A percentile compares a stretch with the other conserved stretches of the same genome.
These are phyloP conservation scores for Cladopsammia gracilis DNA, from an alignment of 64 coral and sea anemone genomes.

Conservation along the genomic window DNA sequence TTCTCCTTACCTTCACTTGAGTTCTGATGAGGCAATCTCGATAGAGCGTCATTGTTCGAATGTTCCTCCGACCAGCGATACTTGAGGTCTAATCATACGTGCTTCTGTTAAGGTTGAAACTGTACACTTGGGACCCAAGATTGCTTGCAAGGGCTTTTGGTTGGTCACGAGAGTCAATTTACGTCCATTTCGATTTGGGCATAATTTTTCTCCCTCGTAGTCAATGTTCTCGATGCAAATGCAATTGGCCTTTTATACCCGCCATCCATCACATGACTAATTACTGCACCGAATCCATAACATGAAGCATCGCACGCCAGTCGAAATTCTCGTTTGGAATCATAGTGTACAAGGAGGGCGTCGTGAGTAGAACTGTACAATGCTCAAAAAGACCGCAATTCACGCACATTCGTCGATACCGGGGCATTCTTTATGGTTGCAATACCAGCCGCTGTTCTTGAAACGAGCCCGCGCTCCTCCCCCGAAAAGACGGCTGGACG, in stretches of 20 bases:
- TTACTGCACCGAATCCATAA: conserved; percentile 63
- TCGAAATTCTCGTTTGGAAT: too few relatives aligned
- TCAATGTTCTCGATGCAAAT: conserved; percentile 60
- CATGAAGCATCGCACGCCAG: conserved; percentile 44
- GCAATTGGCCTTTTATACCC: conserved; percentile 73
- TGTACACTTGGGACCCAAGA: conserved; percentile 53
- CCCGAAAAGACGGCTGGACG: too few relatives aligned
- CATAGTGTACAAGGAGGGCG: too few relatives aligned
- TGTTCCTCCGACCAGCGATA: conserved; percentile 18
- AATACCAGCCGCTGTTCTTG: not conserved
- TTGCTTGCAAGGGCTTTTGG: conserved; percentile 49
- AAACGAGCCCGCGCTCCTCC: not conserved
- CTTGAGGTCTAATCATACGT: conserved; percentile 73
- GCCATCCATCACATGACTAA: conserved; percentile 78
- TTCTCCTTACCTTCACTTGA: not conserved
- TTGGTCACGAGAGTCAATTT: conserved; percentile 73
- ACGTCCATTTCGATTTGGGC: conserved; percentile 62
- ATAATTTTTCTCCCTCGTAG: conserved; percentile 61
- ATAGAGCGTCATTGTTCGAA: conserved; percentile 65
- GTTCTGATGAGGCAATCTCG: conserved; percentile 26
- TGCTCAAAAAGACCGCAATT: not conserved
- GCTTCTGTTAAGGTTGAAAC: conserved; percentile 49
- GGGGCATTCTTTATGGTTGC: conserved; percentile 15
- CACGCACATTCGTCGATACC: conserved; percentile 30
- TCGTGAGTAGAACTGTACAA: too few relatives aligned